Conservation (phyloP, 2,113 vertebrate genomes). For the Cyanocitta stelleri region DNA sequence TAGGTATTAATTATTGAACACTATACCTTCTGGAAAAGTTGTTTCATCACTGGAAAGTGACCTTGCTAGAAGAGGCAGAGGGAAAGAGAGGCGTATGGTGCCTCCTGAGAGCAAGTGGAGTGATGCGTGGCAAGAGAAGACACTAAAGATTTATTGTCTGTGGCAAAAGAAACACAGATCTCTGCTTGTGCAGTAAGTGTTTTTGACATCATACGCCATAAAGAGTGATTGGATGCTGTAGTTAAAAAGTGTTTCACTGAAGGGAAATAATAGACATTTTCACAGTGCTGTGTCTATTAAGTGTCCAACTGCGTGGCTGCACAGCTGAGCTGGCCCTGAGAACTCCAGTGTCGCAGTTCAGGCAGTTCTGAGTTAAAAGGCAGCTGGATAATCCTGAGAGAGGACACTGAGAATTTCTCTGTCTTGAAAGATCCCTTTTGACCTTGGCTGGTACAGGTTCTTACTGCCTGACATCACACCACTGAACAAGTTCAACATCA, state of each 20-base stretch:
- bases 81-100: constrained; percentile 47
- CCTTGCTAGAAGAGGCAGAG: constrained; percentile 71
- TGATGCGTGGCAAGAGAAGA: constrained; percentile 73
- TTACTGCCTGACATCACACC: neutral
- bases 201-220: constrained; percentile 70
- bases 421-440: neutral
- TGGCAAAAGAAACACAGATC: constrained; percentile 81
- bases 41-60: constrained; percentile 68
- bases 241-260: constrained; percentile 44
- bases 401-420: neutral
- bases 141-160: constrained; percentile 83
- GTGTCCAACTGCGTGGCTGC: neutral
- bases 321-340: neutral
- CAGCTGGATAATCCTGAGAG: neutral
- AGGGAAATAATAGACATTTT: constrained; percentile 15
- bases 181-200: constrained; percentile 69
- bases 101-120: constrained; percentile 74
- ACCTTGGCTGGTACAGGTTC: neutral
- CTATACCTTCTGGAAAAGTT: constrained; percentile 48
- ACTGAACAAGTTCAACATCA: neutral
- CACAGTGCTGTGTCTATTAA: neutral
- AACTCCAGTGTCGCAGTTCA: neutral
- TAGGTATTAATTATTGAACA: constrained; percentile 52
- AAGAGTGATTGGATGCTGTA: constrained; percentile 54
- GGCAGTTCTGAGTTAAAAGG: neutral